These are phyloP conservation scores for Basileuterus tristriatus DNA, from an alignment of 2,797 vertebrate species.

Conservation along the genomic window DNA sequence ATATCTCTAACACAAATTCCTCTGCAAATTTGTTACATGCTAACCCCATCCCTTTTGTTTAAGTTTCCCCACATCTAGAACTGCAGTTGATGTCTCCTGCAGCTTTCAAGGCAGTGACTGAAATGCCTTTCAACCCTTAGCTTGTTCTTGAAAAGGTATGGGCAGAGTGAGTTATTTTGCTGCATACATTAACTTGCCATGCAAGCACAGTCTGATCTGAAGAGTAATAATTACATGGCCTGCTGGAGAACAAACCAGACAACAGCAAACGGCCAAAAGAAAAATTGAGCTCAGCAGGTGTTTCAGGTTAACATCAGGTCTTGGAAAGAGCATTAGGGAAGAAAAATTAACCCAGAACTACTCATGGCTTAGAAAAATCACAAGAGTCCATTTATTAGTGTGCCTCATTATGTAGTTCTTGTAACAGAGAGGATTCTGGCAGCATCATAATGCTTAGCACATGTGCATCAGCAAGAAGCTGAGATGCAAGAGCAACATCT, in stretches of 20 bases:
- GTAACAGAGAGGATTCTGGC: not conserved
- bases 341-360: not conserved
- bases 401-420: not conserved
- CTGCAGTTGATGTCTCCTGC: accelerated
- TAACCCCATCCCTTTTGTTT: not conserved
- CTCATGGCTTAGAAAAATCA: not conserved
- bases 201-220: not conserved
- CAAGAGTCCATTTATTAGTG: not conserved
- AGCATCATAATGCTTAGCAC: not conserved
- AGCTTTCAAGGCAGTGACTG: not conserved
- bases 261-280: not conserved
- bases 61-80: not conserved
- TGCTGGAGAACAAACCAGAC: not conserved
- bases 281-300: not conserved
- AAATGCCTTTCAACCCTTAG: not conserved
- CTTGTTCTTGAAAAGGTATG: not conserved
- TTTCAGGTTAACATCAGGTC: not conserved
- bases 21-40: not conserved
- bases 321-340: not conserved
- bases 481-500: not conserved
- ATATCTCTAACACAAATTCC: not conserved
- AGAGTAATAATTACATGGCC: not conserved
- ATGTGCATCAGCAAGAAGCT: not conserved
- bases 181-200: not conserved
- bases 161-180: not conserved